Conservation (phyloP, 1,140 invertebrate genomes). For the Bombus turneri region DNA sequence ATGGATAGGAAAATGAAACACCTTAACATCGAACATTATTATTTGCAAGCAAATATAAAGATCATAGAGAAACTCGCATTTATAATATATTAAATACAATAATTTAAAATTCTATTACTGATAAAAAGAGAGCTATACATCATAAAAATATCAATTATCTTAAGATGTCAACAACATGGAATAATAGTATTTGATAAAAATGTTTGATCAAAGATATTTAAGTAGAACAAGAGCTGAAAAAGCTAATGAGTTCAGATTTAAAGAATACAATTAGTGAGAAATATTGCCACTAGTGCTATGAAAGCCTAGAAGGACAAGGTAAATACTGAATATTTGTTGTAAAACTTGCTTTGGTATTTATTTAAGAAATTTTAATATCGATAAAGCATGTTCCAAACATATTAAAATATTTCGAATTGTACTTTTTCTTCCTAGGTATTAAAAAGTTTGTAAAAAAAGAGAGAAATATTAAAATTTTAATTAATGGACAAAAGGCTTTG, state of each 20-base stretch:
- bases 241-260: neutral
- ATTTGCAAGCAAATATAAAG: neutral
- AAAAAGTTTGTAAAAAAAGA: conserved; percentile 9
- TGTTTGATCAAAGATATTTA: neutral
- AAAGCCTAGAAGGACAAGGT: conserved; percentile 19
- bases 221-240: neutral
- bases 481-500: neutral
- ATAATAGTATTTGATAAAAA: neutral
- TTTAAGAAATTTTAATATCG: neutral
- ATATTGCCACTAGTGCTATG: neutral
- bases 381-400: neutral
- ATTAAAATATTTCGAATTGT: neutral
- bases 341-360: neutral
- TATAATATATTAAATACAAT: neutral
- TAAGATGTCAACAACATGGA: neutral
- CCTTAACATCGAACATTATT: neutral
- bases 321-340: neutral
- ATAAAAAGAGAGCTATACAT: neutral
- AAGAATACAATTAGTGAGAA: neutral
- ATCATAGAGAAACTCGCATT: neutral
- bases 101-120: neutral
- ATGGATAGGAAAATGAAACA: neutral
- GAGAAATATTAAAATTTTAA: neutral
- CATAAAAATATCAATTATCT: neutral
- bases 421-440: conserved; percentile 20